A percentile compares a stretch with the other conserved stretches of the same genome.
Conservation (phyloP, 1,140 invertebrate species). For the Arctopsyche grandis region DNA sequence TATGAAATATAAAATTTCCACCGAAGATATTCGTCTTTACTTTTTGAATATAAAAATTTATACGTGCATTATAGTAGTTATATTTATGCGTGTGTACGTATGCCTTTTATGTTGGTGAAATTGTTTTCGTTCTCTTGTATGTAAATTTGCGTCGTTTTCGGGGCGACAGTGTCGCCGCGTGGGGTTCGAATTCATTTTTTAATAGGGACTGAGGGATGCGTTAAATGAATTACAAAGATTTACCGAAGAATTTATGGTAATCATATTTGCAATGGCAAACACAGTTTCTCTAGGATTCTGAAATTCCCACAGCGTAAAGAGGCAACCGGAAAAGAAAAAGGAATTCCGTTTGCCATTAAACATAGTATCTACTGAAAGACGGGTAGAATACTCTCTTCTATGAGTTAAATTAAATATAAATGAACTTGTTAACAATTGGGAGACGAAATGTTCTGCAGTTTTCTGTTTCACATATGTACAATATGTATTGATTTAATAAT, state of each 20-base stretch:
- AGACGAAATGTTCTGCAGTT: neutral
- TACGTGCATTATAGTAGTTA: no score
- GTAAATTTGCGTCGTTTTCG: conserved; percentile 24
- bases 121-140: conserved; percentile 18
- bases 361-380: neutral
- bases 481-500: no score
- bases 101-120: neutral
- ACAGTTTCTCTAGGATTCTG: neutral
- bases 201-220: conserved; percentile 43
- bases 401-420: no score
- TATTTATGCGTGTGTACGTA: neutral
- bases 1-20: no score
- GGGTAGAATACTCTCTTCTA: no score
- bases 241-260: conserved; percentile 45
- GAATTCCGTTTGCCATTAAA: neutral
- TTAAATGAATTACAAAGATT: conserved; percentile 48
- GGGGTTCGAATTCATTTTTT: conserved; percentile 40
- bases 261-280: conserved; percentile 29
- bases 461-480: no score
- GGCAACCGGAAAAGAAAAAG: neutral
- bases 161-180: neutral
- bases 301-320: neutral
- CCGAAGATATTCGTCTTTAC: no score
- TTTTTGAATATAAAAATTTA: no score
- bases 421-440: no score